Conservation (phyloP, 2,113 vertebrate species). For the Theristicus caerulescens region DNA sequence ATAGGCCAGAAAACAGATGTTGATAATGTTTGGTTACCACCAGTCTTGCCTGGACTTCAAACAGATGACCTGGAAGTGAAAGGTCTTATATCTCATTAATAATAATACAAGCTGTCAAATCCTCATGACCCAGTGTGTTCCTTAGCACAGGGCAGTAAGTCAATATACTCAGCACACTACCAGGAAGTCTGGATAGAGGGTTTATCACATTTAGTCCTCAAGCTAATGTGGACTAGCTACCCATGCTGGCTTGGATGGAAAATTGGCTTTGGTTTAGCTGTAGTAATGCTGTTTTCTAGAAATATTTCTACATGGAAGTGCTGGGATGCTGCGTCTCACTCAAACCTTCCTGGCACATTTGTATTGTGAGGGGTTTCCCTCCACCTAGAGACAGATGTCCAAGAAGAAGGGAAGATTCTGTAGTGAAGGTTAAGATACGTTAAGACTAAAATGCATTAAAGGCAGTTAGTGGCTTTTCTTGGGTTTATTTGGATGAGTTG, state of each 20-base stretch:
- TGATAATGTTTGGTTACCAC: constrained; percentile 13
- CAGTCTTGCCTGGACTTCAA: constrained; percentile 47
- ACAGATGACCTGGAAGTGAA: constrained; percentile 57
- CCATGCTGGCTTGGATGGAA: neutral
- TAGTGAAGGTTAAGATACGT: neutral
- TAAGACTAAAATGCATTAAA: neutral
- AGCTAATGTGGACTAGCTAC: neutral
- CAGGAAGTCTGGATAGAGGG: neutral
- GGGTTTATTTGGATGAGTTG: neutral
- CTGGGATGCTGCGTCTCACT: neutral
- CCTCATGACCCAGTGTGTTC: neutral
- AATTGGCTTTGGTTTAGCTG: neutral
- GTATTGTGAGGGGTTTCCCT: neutral
- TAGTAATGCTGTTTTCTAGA: neutral
- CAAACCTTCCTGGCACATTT: neutral
- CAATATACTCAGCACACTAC: neutral
- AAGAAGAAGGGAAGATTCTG: neutral
- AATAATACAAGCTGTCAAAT: constrained; percentile 47
- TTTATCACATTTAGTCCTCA: neutral
- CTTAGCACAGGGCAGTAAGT: neutral
- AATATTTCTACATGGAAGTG: neutral
- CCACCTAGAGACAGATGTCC: neutral
- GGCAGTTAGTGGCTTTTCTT: neutral
- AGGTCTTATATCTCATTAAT: constrained; percentile 63
- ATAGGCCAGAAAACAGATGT: constrained; percentile 43